Evolutionary conservation across 1,140 invertebrate genomes (phyloP).

Genomic region (Rhizoglyphus robini): DNA sequence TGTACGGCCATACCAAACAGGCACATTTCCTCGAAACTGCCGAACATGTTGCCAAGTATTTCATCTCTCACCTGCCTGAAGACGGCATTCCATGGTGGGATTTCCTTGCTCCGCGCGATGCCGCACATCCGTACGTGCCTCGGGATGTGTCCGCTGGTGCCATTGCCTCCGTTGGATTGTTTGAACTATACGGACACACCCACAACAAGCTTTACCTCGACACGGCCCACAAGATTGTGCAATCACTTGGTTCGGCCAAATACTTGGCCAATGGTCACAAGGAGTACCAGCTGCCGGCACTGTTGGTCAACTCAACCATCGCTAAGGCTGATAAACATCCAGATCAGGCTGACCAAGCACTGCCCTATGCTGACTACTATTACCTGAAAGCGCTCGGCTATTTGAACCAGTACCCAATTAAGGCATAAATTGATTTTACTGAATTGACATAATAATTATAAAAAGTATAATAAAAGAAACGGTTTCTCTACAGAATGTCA

Average conservation of each 20-base stretch:
- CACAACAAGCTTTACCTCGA: conserved; percentile 3
- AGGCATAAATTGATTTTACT: too few relatives aligned
- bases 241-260: background rate
- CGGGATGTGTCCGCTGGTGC: background rate
- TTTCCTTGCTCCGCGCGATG: background rate
- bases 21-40: background rate
- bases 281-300: background rate
- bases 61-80: background rate
- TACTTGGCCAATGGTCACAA: background rate
- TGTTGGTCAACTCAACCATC: background rate
- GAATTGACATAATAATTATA: too few relatives aligned
- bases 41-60: background rate
- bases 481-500: background rate
- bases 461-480: too few relatives aligned
- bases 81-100: background rate
- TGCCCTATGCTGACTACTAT: conserved; percentile 5
- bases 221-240: too few relatives aligned
- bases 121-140: background rate
- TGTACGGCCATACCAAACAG: background rate
- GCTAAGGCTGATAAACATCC: background rate
- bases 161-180: background rate
- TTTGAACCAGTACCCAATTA: background rate
- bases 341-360: background rate
- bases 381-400: conserved; percentile 5
- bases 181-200: background rate